phyloP scores from a whole-genome alignment of 2,113 vertebrate genomes.

The Eretmochelys imbricata region DNA sequence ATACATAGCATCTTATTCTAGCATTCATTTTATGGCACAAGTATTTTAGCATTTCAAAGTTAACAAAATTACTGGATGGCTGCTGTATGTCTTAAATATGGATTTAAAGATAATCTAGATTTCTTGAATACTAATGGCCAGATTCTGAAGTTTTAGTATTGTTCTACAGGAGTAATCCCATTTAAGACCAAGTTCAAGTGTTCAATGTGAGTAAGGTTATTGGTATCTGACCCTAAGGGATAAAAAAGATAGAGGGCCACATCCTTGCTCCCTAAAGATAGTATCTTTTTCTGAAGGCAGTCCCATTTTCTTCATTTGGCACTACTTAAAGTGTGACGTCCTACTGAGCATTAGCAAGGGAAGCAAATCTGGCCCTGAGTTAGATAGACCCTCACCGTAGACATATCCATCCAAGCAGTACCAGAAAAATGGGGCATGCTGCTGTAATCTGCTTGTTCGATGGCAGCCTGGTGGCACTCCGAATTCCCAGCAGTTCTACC shows the following conservation, averaged over 20 bases:
- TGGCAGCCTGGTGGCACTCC: neutral
- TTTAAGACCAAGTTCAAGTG: neutral
- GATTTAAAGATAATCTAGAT: neutral
- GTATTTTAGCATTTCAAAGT: neutral
- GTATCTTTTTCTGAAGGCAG: slow-evolving; percentile 5
- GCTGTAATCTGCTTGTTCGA: neutral
- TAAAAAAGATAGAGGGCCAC: neutral
- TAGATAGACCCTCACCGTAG: neutral
- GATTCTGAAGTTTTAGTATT: neutral
- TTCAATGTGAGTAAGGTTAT: neutral
- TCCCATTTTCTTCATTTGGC: slow-evolving; percentile 18
- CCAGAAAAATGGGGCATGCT: neutral
- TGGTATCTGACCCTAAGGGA: neutral
- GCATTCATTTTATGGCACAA: neutral
- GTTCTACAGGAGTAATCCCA: slow-evolving; percentile 14
- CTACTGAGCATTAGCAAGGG: neutral
- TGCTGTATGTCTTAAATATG: neutral
- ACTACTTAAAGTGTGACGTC: fast-evolving
- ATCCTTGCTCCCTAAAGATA: neutral
- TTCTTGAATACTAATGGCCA: slow-evolving; percentile 16
- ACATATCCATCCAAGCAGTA: neutral
- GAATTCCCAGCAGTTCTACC: neutral
- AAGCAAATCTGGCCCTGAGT: neutral
- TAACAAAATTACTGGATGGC: neutral
- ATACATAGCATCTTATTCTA: neutral